Evolutionary conservation across 2,113 vertebrate species (phyloP), one percentile per base, ranked within the genome.

Genomic region (Phyllostomus hastatus): DNA sequence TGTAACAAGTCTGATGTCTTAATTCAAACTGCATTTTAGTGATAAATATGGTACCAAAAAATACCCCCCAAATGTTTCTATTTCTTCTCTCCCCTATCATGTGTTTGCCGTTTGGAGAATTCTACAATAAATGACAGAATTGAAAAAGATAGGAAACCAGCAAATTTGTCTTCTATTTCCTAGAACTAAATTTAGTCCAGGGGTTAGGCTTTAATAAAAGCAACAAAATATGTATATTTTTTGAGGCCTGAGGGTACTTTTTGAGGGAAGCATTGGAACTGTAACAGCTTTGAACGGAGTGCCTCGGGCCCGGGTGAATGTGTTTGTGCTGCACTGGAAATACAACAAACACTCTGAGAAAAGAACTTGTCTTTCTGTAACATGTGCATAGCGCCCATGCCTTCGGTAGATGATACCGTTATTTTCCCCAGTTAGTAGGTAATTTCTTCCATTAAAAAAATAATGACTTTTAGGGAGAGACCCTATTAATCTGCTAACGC

Each of bases 171-270:
- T 95, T 41, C 94, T 92, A 78, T 81, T 98, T 97, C 76, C 33
- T 91, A 87, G 57, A 96, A 89, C 72, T 94, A 96, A 96, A 97
- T 97, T 97, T 94, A 97, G 85, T 96, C n/a, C 59, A 54, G 50
- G 91, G 57, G 54, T 96, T 89, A 95, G 46, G 67, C 83, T 83
- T 96, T 91, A 96, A 83, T 88, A 89, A 95, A 97, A 93, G 91
- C 69, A 86, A 83, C 70, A 67, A 94, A 14, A 31, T 61, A 26
- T 61, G 15, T 28, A 46, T 28, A 24, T 41, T 6, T 64, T 95
- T 90, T 91, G 95, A 92, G 70, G 82, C 95, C 52, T 31, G 57
- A 84, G 96, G 93, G 91, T 93, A 93, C 72, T 84, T 97, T 96
- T 91, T 92, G 64, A 95, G 78, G 91, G 81, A 94, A 76, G 61